These are phyloP conservation scores for rat (Rattus norvegicus) DNA, from an alignment of 2,113 vertebrate genomes.

Conservation along the genomic window GRCr8 NC_086019.1:227503001-227503500, in stretches of 20 bases:
- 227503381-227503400: neutral
- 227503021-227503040: neutral
- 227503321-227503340: neutral
- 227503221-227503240: neutral
- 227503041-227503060: constrained; percentile 12
- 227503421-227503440: neutral
- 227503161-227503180: neutral
- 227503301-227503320: neutral
- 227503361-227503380: neutral
- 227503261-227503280: neutral
- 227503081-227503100: constrained; percentile 37
- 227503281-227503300: neutral
- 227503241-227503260: neutral
- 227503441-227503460: neutral
- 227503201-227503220: neutral
- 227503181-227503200: neutral
- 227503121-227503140: neutral
- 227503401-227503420: neutral
- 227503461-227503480: neutral
- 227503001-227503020: neutral
- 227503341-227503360: neutral
- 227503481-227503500: neutral
- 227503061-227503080: neutral
- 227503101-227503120: neutral
- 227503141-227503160: neutral